Evolutionary conservation across 2,888 invertebrate species (phyloP), one percentile per base, ranked within the genome.

Genomic region (Phanerotoma sp.): DNA sequence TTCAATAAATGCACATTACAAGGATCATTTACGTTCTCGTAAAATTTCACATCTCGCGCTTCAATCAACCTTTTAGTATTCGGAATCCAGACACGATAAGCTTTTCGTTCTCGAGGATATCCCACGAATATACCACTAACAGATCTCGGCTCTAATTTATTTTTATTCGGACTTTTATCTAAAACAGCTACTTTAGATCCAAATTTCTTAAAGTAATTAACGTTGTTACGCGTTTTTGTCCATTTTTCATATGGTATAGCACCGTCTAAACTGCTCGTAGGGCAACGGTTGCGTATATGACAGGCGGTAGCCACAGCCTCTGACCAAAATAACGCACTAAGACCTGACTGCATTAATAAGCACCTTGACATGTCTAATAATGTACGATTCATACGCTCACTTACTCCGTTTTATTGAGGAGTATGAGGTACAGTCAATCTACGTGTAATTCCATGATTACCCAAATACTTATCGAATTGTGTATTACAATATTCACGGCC

Each of bases 371-470:
- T 56, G 10, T 69, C 65, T 13, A 67, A 58, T 0, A 70, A 47
- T 4, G 66, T 70, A 2, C 65, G 51, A 35, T 69, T 70, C 41
- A 64, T 62, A 1, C 68, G 33, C 41, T 72, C 72, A 4, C 69
- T 62, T 4, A 56, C 35, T 1, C 67, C 71, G 57, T 70, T 72
- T 35, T 66, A 63, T 46, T 69, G 62, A 1, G 66, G 68, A 5
- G 59, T 66, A 33, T 64, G 56, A 0, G 69, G 54, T 3, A 63
- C 57, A 1, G 67, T 61, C 1, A 54, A 38, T 40, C 64, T 46
- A 20, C 67, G 60, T 1, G 28, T 33, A 7, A 69, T 71, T 11
- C 65, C 56, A 3, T 33, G 15, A 2, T 28, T 11, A 9, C 41
- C 22, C 15, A 54, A 30, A 33, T 42, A 47, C 7, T 9, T 4